Evolutionary conservation across 1,140 invertebrate genomes (phyloP).

Genomic region (Xylocopa sonorina): DNA sequence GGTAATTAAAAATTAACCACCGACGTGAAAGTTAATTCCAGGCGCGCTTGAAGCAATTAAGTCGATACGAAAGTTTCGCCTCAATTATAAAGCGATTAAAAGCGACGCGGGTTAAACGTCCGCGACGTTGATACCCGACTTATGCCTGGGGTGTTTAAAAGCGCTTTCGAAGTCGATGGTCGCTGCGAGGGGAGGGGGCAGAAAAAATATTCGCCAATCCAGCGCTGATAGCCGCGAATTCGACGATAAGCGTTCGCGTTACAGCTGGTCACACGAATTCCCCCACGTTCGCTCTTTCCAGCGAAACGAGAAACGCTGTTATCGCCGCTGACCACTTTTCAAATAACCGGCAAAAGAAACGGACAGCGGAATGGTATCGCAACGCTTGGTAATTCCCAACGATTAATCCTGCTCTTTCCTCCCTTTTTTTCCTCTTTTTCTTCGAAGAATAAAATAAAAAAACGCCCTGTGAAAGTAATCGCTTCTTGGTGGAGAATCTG

Average conservation of each 20-base stretch:
- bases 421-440: no score
- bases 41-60: not conserved
- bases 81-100: not conserved
- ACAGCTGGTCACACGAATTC: slow-evolving; percentile 16
- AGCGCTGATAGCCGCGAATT: slow-evolving; percentile 29
- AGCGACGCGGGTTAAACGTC: no score
- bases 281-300: not conserved
- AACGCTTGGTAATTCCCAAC: not conserved
- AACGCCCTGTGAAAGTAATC: not conserved
- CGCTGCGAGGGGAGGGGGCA: no score
- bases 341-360: not conserved
- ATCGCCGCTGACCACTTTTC: slow-evolving; percentile 11
- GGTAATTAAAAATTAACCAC: slow-evolving; percentile 2
- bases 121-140: no score
- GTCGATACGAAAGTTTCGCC: not conserved
- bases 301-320: slow-evolving; percentile 29
- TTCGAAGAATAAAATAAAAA: no score
- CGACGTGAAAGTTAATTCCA: not conserved
- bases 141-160: no score
- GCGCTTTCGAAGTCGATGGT: no score
- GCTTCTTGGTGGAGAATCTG: not conserved
- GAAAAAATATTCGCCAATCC: slow-evolving; percentile 43
- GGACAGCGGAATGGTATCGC: not conserved
- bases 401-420: not conserved
- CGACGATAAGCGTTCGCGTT: not conserved